Evolutionary conservation across 2,888 invertebrate genomes (phyloP).

Genomic region (Andrena fulva): DNA sequence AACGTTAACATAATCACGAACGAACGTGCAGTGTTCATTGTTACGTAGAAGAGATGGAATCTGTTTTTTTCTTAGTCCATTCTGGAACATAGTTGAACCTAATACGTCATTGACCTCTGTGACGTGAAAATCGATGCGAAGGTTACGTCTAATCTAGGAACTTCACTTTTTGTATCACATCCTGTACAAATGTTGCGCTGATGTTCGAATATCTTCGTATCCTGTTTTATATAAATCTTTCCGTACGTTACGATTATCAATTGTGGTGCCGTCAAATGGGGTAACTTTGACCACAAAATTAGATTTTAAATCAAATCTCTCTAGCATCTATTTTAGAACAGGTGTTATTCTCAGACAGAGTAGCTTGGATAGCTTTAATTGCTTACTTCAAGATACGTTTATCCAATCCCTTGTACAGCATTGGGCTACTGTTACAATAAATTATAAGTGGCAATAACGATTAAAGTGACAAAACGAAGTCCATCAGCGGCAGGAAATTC

Average conservation of each 20-base stretch:
- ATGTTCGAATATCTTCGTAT: neutral
- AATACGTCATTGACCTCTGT: slow-evolving; percentile 72
- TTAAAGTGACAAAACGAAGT: neutral
- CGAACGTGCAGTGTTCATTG: neutral
- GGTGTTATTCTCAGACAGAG: too few relatives aligned
- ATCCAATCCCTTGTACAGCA: neutral
- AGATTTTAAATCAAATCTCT: too few relatives aligned
- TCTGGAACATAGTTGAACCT: slow-evolving; percentile 28
- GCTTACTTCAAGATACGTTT: neutral
- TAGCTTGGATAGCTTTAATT: too few relatives aligned
- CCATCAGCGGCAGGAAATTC: slow-evolving; percentile 9
- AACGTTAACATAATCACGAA: slow-evolving; percentile 21
- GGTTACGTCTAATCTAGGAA: slow-evolving; percentile 47
- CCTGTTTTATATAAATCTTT: neutral
- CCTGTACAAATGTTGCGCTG: slow-evolving; percentile 4
- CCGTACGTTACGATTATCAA: neutral
- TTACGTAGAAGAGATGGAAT: neutral
- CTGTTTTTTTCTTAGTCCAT: neutral
- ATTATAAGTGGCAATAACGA: slow-evolving; percentile 9
- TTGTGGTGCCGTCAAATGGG: neutral
- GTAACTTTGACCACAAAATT: too few relatives aligned
- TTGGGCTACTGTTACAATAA: neutral
- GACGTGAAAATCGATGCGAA: slow-evolving; percentile 67
- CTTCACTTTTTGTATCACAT: neutral
- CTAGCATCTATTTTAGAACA: too few relatives aligned